These are phyloP conservation scores for Bos taurus DNA, from an alignment of 2,113 vertebrate genomes.

Conservation along the genomic window ARS-UCD2.0 NC_037343.1:65121501-65122000, in stretches of 20 bases:
- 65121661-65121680: neutral
- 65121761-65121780: neutral
- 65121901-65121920: neutral
- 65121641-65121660: neutral
- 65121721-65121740: neutral
- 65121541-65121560: neutral
- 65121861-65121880: neutral
- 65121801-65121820: neutral
- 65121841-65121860: neutral
- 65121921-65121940: neutral
- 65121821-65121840: neutral
- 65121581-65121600: neutral
- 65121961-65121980: slow-evolving; percentile 41
- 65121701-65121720: neutral
- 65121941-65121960: neutral
- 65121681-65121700: neutral
- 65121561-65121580: neutral
- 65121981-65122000: slow-evolving; percentile 27
- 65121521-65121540: neutral
- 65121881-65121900: neutral
- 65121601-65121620: neutral
- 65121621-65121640: neutral
- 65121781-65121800: neutral
- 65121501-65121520: neutral
- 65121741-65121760: neutral